phyloP scores from a whole-genome alignment of 2,888 invertebrate species.

The Andrena trimmerana region DNA sequence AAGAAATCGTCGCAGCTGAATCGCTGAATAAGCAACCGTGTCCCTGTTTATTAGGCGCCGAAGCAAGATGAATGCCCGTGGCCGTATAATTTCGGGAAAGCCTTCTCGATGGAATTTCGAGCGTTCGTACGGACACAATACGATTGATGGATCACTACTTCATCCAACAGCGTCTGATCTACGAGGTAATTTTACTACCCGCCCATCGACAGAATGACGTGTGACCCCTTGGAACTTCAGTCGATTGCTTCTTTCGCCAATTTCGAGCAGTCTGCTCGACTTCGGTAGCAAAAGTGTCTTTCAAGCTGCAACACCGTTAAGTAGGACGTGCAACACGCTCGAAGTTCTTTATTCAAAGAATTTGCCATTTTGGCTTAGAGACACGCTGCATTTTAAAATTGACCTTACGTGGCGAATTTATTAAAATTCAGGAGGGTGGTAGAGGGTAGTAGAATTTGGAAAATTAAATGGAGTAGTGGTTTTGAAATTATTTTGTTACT shows the following conservation, averaged over 20 bases:
- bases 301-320: neutral
- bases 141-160: slow-evolving; percentile 45
- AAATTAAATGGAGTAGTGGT: no score
- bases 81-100: slow-evolving; percentile 22
- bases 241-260: neutral
- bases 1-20: slow-evolving; percentile 9
- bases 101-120: slow-evolving; percentile 11
- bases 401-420: no score
- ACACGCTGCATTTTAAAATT: no score
- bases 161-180: slow-evolving; percentile 22
- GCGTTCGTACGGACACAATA: slow-evolving; percentile 14
- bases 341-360: neutral
- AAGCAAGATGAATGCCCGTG: slow-evolving; percentile 45
- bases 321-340: neutral
- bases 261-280: neutral
- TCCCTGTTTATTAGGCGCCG: slow-evolving; percentile 29
- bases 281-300: neutral
- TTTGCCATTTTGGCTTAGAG: neutral
- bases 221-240: slow-evolving; percentile 1
- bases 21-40: slow-evolving; percentile 12
- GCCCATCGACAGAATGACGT: slow-evolving; percentile 35
- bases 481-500: no score
- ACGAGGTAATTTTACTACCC: slow-evolving; percentile 42
- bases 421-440: no score
- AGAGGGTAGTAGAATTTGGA: no score